phyloP scores from a whole-genome alignment of 2,113 vertebrate genomes.

The Amphilophus citrinellus region DNA sequence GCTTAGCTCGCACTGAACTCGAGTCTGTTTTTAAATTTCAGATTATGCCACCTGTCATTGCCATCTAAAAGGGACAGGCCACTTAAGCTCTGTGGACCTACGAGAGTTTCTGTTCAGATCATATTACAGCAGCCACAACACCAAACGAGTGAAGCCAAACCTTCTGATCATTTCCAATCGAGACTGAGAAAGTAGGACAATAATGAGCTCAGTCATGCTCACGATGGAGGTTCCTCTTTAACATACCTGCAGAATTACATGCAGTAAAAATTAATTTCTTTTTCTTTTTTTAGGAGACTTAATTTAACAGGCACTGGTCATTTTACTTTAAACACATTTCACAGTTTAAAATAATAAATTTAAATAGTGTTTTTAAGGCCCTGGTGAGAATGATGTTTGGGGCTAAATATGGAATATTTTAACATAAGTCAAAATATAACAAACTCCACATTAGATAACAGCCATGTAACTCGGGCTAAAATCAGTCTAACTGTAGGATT shows the following conservation, averaged over 20 bases:
- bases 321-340: background rate
- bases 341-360: background rate
- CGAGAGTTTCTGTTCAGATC: background rate
- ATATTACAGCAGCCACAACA: background rate
- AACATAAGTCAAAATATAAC: background rate
- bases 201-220: background rate
- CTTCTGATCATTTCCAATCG: background rate
- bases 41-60: slow-evolving; percentile 2
- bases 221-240: background rate
- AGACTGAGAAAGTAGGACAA: background rate
- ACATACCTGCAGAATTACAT: background rate
- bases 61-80: background rate
- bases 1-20: background rate
- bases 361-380: background rate
- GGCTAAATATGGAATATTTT: background rate
- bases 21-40: slow-evolving; percentile 4
- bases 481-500: background rate
- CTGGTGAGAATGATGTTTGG: background rate
- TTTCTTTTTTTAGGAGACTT: background rate
- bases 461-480: background rate
- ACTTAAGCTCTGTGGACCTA: background rate
- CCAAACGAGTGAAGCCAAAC: background rate
- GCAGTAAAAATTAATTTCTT: background rate
- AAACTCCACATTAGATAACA: background rate
- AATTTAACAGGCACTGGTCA: no score